Base-by-base conservation (phyloP, 2,797 vertebrate species). In the Eurystomus glaucurus region DNA sequence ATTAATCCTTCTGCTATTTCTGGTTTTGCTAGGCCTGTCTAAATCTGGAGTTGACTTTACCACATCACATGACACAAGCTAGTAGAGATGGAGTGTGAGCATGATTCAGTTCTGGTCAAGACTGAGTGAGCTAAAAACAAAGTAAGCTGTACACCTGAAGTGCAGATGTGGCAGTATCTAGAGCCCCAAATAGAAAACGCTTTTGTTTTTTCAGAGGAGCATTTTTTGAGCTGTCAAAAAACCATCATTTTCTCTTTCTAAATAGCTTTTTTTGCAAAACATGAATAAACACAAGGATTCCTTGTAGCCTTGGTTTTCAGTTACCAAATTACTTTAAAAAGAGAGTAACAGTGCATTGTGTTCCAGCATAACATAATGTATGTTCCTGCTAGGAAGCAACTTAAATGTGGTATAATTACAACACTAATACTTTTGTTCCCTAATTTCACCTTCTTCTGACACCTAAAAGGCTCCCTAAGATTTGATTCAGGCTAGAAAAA, bases 41-140 rank as follows among this genome's bases (percentile, higher is more conserved):
- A 81, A 62, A 11, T 87, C 58, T 75, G 61, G 10, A 35, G 88
- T 80, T 92, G 13, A n/a, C 26, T 85, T 80, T 76, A 16, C 10
- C 55, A 37, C 26, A 39, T 79, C 46, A 31, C 9, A 9, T 1
- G 7, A 46, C 17, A 37, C 14, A 43, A 55, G 28, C 6, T 31
- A 51, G 6, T 70, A 62, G 9, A 19, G 39, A 26, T 70, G 28
- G n/a, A 62, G 7, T 35, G 50, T 0, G 1, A 39, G 1, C 5
- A 22, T 13, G 28, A 48, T 62, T 69, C n/a, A 77, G 54, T 51
- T n/a, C 19, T 62, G 25, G 13, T 72, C 46, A 80, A 77, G 64
- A 62, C 7, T 11, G 3, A 46, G 43, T 11, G 14, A 80, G 17
- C 4, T 72, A 55, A 74, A 19, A 19, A 50, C 14, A 37, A 10